Evolutionary conservation across 1,140 invertebrate genomes (phyloP), one percentile per base, ranked within the genome.

Genomic region (Pseudomyrmex sp.): DNA sequence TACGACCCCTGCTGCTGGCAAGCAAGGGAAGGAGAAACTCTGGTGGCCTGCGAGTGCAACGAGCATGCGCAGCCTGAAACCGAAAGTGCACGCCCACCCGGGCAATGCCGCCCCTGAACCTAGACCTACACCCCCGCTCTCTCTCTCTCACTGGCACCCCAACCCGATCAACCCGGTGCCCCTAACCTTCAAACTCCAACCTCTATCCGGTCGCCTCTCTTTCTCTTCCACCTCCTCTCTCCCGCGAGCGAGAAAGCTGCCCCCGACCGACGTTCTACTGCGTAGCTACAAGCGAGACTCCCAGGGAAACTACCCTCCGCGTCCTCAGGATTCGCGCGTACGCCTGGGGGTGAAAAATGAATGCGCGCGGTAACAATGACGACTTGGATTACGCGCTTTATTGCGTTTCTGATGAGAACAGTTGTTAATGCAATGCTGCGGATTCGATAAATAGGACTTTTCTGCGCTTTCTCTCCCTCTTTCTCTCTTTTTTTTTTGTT

Each of bases 1-100:
- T 72, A 56, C 63, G 82, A 69, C 59, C 75, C 69, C 15, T 63
- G 73, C 86, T 69, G 58, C 68, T 15, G 56, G 44, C n/a, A 54
- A 26, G 15, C 23, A 59, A 82, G 77, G 52, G 74, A 46, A 58
- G 50, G 8, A 77, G 61, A 82, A 48, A 56, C 13, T 48, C 74
- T 54, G 74, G 65, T 70, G 58, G 70, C 66, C 65, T 73, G 77
- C 58, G 79, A 83, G 58, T 90, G 89, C 86, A 90, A 66, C 86
- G 85, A 63, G 85, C 89, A 91, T 92, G 91, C 91, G 91, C 89
- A 90, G 73, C 85, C 80, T 90, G 93, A 94, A 93, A 94, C 85
- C 88, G 93, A 94, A 94, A 94, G 92, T 93, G 91, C 90, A 92
- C 92, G 92, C 92, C 92, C 92, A 92, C 82, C 86, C 87, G 61